phyloP scores from a whole-genome alignment of 2,113 vertebrate genomes.

The Cynoglossus semilaevis region DNA sequence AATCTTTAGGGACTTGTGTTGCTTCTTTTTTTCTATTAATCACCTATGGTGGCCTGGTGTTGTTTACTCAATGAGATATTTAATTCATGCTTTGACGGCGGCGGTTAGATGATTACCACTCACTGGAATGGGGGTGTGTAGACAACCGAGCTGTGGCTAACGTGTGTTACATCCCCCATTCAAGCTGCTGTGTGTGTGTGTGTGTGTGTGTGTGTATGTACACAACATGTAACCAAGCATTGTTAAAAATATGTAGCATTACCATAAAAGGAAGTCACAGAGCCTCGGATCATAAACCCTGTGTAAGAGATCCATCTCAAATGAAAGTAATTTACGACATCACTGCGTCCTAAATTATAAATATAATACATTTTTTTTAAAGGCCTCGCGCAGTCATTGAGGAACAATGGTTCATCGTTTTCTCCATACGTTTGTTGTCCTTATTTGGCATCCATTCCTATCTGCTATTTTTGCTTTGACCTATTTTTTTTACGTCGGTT shows the following conservation, averaged over 20 bases:
- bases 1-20: neutral
- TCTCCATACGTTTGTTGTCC: constrained; percentile 20
- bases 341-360: too few relatives aligned
- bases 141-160: constrained; percentile 8
- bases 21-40: neutral
- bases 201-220: neutral
- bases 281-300: constrained; percentile 14
- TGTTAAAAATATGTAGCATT: constrained; percentile 3
- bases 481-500: too few relatives aligned
- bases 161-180: constrained; percentile 1
- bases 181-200: neutral
- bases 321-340: too few relatives aligned
- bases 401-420: too few relatives aligned
- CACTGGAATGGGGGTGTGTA: constrained; percentile 1
- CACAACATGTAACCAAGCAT: constrained; percentile 14
- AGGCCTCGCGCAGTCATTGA: too few relatives aligned
- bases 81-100: constrained; percentile 28
- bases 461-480: too few relatives aligned
- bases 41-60: constrained; percentile 3
- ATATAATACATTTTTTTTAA: too few relatives aligned
- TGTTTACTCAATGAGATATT: constrained; percentile 22
- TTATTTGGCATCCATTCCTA: constrained; percentile 24
- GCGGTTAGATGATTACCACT: constrained; percentile 19
- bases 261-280: constrained; percentile 6
- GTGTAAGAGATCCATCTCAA: neutral